Conservation (phyloP, 2,888 invertebrate species). For the Helobdella robusta region DNA sequence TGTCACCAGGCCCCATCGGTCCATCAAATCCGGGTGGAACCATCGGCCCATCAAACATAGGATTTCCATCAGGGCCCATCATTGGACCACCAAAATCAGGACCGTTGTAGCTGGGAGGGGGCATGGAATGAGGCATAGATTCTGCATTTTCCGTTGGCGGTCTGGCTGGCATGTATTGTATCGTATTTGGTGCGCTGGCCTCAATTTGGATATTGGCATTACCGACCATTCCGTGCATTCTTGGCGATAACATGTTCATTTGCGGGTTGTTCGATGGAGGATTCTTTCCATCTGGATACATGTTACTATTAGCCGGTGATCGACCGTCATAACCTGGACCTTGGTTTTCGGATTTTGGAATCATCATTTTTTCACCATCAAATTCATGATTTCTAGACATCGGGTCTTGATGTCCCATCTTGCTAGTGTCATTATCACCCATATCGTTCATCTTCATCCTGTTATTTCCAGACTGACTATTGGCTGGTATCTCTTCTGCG, state of each 20-base stretch:
- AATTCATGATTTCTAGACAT: conserved; percentile 1
- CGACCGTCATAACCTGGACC: background rate
- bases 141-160: conserved; percentile 51
- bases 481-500: conserved; percentile 7
- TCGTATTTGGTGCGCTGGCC: conserved; percentile 91
- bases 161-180: conserved; percentile 89
- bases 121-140: conserved; percentile 16
- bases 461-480: conserved; percentile 12
- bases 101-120: conserved; percentile 15
- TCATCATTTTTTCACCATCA: conserved; percentile 1
- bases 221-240: conserved; percentile 52
- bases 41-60: conserved; percentile 26
- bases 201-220: conserved; percentile 78
- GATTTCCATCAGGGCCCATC: conserved; percentile 27
- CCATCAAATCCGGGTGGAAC: conserved; percentile 30
- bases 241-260: conserved; percentile 4
- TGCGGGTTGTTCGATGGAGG: no score
- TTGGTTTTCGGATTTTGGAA: conserved; percentile 1
- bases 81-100: conserved; percentile 28
- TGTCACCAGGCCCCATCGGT: conserved; percentile 28
- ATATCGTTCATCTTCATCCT: background rate
- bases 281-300: conserved; percentile 11
- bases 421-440: background rate
- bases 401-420: background rate
- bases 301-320: background rate